Evolutionary conservation across 2,113 vertebrate species (phyloP).

Genomic region (Tyto alba): DNA sequence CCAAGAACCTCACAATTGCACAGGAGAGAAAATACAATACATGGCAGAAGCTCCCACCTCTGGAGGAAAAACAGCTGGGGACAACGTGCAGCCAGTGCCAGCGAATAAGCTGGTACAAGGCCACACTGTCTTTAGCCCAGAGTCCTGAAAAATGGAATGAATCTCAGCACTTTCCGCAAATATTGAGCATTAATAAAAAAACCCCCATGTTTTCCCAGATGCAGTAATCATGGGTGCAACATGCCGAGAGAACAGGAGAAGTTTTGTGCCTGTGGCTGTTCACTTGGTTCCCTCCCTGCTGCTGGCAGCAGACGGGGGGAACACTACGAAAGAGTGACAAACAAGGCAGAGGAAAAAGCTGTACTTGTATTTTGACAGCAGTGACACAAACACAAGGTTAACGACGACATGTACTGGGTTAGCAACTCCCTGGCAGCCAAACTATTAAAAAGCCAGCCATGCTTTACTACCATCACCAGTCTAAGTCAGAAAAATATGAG

Average conservation of each 20-base stretch:
- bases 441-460: not conserved
- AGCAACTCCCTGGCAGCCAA: not conserved
- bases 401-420: not conserved
- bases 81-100: not conserved
- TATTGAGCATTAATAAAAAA: not conserved
- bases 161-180: not conserved
- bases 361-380: not conserved
- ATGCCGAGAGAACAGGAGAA: not conserved
- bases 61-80: not conserved
- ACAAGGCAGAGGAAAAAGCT: not conserved
- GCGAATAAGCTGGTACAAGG: rapidly evolving
- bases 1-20: not conserved
- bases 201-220: not conserved
- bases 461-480: not conserved
- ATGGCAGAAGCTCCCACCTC: not conserved
- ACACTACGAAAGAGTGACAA: rapidly evolving
- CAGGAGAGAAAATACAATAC: not conserved
- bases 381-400: not conserved
- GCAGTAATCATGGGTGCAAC: not conserved
- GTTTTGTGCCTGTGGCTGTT: not conserved
- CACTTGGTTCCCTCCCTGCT: not conserved
- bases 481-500: not conserved
- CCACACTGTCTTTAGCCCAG: not conserved
- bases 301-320: not conserved
- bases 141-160: not conserved